Evolutionary conservation across 2,113 vertebrate species (phyloP).

Genomic region (Synodontis membranacea): DNA sequence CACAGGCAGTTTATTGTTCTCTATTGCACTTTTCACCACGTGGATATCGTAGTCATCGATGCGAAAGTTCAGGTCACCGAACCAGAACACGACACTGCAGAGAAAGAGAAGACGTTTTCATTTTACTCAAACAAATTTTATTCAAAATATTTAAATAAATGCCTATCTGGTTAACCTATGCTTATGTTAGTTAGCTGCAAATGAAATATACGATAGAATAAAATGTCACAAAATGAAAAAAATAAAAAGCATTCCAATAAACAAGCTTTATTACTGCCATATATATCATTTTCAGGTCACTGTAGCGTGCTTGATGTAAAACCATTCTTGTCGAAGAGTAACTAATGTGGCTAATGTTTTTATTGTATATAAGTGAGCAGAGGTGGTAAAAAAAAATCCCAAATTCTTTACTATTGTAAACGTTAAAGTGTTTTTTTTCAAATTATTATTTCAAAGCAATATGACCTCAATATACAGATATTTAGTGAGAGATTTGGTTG

Average conservation of each 20-base stretch:
- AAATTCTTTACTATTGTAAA: neutral
- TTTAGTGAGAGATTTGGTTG: neutral
- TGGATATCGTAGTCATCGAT: constrained; percentile 94
- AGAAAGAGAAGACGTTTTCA: constrained; percentile 34
- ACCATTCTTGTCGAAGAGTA: neutral
- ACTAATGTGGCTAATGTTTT: neutral
- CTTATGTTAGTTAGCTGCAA: neutral
- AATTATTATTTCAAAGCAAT: neutral
- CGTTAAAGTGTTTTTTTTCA: neutral
- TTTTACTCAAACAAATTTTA: neutral
- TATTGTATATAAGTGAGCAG: neutral
- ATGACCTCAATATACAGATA: neutral
- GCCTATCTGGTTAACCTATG: neutral
- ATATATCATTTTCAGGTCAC: neutral
- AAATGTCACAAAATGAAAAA: neutral
- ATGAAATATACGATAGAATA: neutral
- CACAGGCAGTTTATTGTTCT: constrained; percentile 85
- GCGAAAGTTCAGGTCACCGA: constrained; percentile 96
- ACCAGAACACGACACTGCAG: constrained; percentile 93
- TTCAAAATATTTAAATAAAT: neutral
- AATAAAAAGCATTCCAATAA: neutral
- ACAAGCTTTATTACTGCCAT: neutral
- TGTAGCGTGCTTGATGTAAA: neutral
- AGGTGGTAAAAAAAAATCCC: neutral
- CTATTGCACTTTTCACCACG: constrained; percentile 93